Percentiles rank a stretch among this genome's conserved stretches.
Evolutionary conservation across 2,797 vertebrate species (phyloP).

Genomic region (Arrhamphus sclerolepis): DNA sequence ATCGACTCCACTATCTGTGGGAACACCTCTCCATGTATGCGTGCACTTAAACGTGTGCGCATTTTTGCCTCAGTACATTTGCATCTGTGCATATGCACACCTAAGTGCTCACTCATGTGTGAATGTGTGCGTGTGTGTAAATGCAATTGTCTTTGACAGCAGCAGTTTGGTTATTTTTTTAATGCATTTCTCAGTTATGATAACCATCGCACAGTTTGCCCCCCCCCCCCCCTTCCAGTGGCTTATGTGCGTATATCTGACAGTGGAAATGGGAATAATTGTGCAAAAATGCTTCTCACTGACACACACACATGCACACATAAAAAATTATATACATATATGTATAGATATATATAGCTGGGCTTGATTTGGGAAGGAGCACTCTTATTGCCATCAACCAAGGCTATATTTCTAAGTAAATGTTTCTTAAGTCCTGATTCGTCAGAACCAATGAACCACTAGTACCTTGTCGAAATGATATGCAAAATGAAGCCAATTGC

Average conservation of each 20-base stretch:
- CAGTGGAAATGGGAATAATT: slow-evolving; percentile 79
- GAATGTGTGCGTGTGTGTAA: slow-evolving; percentile 55
- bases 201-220: slow-evolving; percentile 66
- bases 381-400: slow-evolving; percentile 68
- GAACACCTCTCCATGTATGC: slow-evolving; percentile 72
- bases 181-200: slow-evolving; percentile 76
- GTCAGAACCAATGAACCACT: slow-evolving; percentile 55
- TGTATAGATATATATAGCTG: slow-evolving; percentile 69
- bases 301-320: too few relatives aligned
- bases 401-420: slow-evolving; percentile 55
- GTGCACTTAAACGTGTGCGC: slow-evolving; percentile 42
- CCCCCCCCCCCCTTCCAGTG: slow-evolving; percentile 66
- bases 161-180: slow-evolving; percentile 72
- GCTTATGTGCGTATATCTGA: slow-evolving; percentile 62
- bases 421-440: slow-evolving; percentile 55
- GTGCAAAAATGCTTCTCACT: slow-evolving; percentile 68
- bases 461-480: slow-evolving; percentile 54
- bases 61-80: slow-evolving; percentile 36
- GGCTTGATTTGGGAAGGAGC: slow-evolving; percentile 66
- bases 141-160: slow-evolving; percentile 76
- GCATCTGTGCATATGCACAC: slow-evolving; percentile 47
- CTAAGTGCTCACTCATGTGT: slow-evolving; percentile 51
- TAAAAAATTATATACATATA: too few relatives aligned
- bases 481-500: slow-evolving; percentile 56
- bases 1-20: slow-evolving; percentile 79